Base-by-base conservation (phyloP, 2,888 invertebrate species). In the Athalia cordata region DNA sequence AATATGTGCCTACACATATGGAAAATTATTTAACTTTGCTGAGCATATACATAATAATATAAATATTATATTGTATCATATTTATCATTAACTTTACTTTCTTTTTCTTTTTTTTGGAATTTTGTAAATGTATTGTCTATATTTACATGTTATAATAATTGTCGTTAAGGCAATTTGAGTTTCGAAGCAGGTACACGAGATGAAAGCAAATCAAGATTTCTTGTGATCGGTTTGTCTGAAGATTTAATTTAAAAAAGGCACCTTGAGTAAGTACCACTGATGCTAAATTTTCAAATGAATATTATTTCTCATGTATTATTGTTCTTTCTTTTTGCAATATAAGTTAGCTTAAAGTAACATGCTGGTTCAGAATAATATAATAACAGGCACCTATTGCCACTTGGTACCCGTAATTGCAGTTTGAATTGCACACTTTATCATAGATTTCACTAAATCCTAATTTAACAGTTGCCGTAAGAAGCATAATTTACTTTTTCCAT, bases 91-190 rank as follows among this genome's bases (percentile, higher is more conserved):
- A 59, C 68, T 77, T 47, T 81, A 81, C 81, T 79, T 77, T 47
- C 66, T 78, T 67, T 79, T 80, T 81, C 77, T 59, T 81, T 81
- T 29, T 29, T 47, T 59, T 13, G 47, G 49, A 13, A 72, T 59
- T 59, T 72, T 81, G 79, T 68, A 81, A 81, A 83, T 84, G 86
- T 88, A 89, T 89, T 89, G 88, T 89, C 88, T 87, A 86, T 86
- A 87, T 88, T 83, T 86, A 87, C 87, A 88, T 81, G 81, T 83
- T 81, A 84, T 85, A 84, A 83, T 86, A 86, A 88, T 86, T 89
- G 87, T 88, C 88, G 85, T 87, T 88, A 89, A 88, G 89, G 88
- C 88, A 89, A 89, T 89, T 85, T 86, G 87, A 88, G 87, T 88
- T 87, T 87, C 85, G 83, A 88, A 89, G 88, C 88, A 89, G 87